Conservation (phyloP, 2,797 vertebrate genomes). For the Microchirus variegatus region DNA sequence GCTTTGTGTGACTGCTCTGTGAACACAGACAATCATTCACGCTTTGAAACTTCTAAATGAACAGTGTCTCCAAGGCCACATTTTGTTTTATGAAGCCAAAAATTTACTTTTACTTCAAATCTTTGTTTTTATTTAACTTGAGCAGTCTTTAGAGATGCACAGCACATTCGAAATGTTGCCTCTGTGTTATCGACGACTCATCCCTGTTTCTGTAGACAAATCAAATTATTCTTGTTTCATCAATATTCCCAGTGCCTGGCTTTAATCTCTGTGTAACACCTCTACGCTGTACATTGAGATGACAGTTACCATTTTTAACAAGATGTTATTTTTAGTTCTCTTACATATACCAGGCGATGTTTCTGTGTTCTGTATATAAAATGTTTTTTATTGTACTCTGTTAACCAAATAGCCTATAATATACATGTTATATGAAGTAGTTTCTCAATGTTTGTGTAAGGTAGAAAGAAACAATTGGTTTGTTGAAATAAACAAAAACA, state of each 20-base stretch:
- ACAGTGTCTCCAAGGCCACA: conserved; percentile 56
- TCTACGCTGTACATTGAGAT: conserved; percentile 22
- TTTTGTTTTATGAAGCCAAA: conserved; percentile 36
- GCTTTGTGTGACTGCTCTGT: conserved; percentile 57
- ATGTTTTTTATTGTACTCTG: conserved; percentile 68
- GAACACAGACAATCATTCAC: conserved; percentile 72
- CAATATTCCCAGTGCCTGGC: conserved; percentile 18
- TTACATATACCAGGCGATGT: conserved; percentile 61
- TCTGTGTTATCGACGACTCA: conserved; percentile 23
- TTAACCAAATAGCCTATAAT: conserved; percentile 76
- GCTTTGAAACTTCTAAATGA: conserved; percentile 34
- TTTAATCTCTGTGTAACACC: conserved; percentile 21
- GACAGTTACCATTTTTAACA: conserved; percentile 35
- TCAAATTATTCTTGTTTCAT: conserved; percentile 25
- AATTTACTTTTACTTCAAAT: conserved; percentile 30
- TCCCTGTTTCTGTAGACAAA: conserved; percentile 23
- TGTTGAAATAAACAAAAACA: not conserved
- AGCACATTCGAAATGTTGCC: not conserved
- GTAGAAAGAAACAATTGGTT: conserved; percentile 29
- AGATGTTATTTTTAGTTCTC: conserved; percentile 39
- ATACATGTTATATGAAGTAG: conserved; percentile 82
- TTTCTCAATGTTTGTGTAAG: conserved; percentile 73
- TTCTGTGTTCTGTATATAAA: conserved; percentile 77
- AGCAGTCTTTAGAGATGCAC: too few species aligned
- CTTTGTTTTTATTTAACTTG: not conserved